These are phyloP conservation scores for Sinella curviseta DNA, from an alignment of 1,140 invertebrate species.

Conservation along the genomic window DNA sequence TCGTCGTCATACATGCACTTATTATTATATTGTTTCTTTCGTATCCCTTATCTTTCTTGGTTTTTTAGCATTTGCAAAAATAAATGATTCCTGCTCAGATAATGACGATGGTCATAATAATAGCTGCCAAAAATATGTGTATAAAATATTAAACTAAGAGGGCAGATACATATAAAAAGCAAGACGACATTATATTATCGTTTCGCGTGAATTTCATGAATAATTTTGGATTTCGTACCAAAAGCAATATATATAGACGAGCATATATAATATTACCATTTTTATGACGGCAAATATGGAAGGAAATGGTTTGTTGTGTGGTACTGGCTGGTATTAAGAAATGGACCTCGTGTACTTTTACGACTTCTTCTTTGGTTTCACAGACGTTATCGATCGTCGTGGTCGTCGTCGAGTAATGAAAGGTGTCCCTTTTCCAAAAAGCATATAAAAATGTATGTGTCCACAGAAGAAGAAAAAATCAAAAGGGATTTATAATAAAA, in stretches of 20 bases:
- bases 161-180: no score
- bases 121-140: background rate
- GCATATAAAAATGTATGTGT: background rate
- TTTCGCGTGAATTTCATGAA: background rate
- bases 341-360: background rate
- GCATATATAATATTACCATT: background rate
- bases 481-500: no score
- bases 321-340: background rate
- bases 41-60: background rate
- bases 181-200: no score
- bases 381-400: background rate
- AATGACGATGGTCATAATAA: background rate
- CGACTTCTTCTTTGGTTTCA: background rate
- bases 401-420: no score
- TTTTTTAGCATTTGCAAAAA: background rate
- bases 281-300: background rate
- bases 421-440: background rate
- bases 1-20: background rate
- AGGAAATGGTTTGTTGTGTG: no score
- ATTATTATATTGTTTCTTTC: background rate
- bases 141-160: no score
- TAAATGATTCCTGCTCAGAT: background rate
- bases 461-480: no score
- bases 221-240: no score
- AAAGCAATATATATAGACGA: background rate